Evolutionary conservation across 1,140 invertebrate species (phyloP).

Genomic region (Drosophila equinoxialis): DNA sequence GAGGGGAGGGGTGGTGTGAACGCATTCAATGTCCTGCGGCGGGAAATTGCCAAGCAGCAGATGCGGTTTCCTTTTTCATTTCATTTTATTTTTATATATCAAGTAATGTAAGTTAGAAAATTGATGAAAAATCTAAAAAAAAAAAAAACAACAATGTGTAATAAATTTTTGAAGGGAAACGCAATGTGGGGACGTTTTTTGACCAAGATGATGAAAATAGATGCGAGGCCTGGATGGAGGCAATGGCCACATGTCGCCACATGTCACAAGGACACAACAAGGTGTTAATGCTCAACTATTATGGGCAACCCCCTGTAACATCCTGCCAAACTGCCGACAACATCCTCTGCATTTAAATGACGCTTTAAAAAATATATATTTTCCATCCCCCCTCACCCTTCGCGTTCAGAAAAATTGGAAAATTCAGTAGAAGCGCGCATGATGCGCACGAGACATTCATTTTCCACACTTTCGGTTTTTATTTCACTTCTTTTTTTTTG

Average conservation of each 20-base stretch:
- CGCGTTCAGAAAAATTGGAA: slow-evolving; percentile 6
- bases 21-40: slow-evolving; percentile 53
- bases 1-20: neutral
- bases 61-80: slow-evolving; percentile 32
- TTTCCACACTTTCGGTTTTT: slow-evolving; percentile 60
- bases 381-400: neutral
- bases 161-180: slow-evolving; percentile 15
- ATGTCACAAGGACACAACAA: slow-evolving; percentile 69
- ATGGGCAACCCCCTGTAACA: slow-evolving; percentile 42
- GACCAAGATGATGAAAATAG: neutral
- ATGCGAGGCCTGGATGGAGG: too few species aligned
- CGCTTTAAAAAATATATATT: slow-evolving; percentile 55
- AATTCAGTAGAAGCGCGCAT: slow-evolving; percentile 35
- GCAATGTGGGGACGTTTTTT: neutral
- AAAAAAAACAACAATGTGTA: neutral
- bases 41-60: slow-evolving; percentile 54
- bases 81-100: neutral
- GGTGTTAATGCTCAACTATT: slow-evolving; percentile 76
- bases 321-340: slow-evolving; percentile 27
- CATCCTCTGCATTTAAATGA: slow-evolving; percentile 75
- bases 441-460: slow-evolving; percentile 55
- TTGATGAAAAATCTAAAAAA: slow-evolving; percentile 30
- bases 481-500: slow-evolving; percentile 16
- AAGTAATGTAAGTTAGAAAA: neutral
- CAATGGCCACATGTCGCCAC: slow-evolving; percentile 60